phyloP scores from a whole-genome alignment of 2,797 vertebrate genomes.

The Sebastolobus altivelis region DNA sequence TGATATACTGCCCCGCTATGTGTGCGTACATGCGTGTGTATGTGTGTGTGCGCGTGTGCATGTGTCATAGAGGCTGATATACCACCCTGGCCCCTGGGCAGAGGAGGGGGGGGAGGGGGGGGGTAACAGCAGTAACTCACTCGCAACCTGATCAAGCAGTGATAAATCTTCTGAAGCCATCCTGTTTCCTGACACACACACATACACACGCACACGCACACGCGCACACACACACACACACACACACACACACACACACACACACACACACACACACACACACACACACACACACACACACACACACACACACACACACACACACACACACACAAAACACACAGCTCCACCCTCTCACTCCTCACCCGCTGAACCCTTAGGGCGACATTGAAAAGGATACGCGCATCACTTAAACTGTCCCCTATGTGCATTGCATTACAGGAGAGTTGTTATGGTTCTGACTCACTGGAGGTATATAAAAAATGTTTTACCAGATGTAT shows the following conservation, averaged over 20 bases:
- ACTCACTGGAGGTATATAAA: constrained; percentile 33
- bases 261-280: constrained; percentile 55
- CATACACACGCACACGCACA: constrained; percentile 24
- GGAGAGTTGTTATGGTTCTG: constrained; percentile 60
- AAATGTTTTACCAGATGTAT: constrained; percentile 20
- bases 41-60: constrained; percentile 36
- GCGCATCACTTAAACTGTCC: constrained; percentile 74
- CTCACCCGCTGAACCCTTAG: constrained; percentile 69
- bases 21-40: constrained; percentile 58
- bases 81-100: constrained; percentile 83
- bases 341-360: constrained; percentile 58
- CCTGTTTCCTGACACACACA: constrained; percentile 70
- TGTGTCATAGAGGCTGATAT: constrained; percentile 73
- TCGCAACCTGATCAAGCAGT: constrained; percentile 86
- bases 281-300: constrained; percentile 48
- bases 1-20: constrained; percentile 90
- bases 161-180: constrained; percentile 86
- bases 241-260: constrained; percentile 56
- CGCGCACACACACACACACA: constrained; percentile 54
- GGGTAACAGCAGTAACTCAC: constrained; percentile 92
- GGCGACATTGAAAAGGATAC: constrained; percentile 78
- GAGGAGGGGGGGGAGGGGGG: constrained; percentile 82
- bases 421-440: constrained; percentile 67
- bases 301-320: no score
- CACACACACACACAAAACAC: constrained; percentile 55